Evolutionary conservation across 2,888 invertebrate species (phyloP).

Genomic region (Cecidostiba fungosa): DNA sequence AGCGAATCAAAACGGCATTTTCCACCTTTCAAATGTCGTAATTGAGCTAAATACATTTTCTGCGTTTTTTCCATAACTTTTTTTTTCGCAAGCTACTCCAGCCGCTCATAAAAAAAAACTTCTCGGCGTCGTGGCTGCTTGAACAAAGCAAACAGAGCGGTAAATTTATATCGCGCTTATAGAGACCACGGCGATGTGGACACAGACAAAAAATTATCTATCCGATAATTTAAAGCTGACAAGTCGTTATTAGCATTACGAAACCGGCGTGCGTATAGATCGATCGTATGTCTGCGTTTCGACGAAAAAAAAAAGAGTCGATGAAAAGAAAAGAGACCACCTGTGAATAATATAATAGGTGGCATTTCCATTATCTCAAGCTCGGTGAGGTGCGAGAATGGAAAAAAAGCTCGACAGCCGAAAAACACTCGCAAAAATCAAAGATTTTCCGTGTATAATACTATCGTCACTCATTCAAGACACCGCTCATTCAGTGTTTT

Average conservation of each 20-base stretch:
- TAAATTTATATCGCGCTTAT: slow-evolving; percentile 26
- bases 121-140: neutral
- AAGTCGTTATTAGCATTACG: slow-evolving; percentile 42
- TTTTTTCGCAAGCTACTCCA: neutral
- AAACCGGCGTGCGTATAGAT: neutral
- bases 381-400: neutral
- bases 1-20: slow-evolving; percentile 27
- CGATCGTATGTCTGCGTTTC: neutral
- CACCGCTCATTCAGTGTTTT: neutral
- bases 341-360: neutral
- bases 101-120: neutral
- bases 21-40: slow-evolving; percentile 47
- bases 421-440: neutral
- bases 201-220: neutral
- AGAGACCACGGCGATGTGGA: neutral
- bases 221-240: slow-evolving; percentile 33
- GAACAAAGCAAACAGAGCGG: slow-evolving; percentile 40
- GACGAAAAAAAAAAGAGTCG: neutral
- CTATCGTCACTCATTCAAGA: neutral
- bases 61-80: neutral
- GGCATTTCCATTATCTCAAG: neutral
- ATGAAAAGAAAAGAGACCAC: neutral
- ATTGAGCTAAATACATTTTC: slow-evolving; percentile 34
- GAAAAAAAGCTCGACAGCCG: neutral
- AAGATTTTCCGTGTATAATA: too few species aligned